Conservation (phyloP, 2,888 invertebrate species). For the Cryptocephalus primarius region DNA sequence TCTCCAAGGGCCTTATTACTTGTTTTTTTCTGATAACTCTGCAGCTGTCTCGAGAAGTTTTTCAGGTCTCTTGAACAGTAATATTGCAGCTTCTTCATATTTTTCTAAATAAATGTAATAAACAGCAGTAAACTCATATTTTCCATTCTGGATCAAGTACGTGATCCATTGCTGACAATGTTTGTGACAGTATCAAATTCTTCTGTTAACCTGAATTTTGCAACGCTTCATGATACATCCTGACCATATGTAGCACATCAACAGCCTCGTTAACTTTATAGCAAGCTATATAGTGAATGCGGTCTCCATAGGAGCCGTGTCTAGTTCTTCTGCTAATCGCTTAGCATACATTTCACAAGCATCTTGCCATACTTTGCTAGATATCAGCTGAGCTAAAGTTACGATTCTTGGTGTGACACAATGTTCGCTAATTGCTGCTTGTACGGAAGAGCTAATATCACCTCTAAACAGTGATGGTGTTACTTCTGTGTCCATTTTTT, state of each 20-base stretch:
- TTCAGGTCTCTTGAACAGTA: conserved; percentile 29
- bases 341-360: conserved; percentile 47
- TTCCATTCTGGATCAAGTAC: conserved; percentile 35
- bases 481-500: too few relatives aligned
- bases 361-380: conserved; percentile 37
- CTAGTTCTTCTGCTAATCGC: conserved; percentile 37
- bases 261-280: conserved; percentile 50
- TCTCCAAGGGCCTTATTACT: too few relatives aligned
- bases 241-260: conserved; percentile 35
- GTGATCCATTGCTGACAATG: conserved; percentile 42
- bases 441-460: too few relatives aligned
- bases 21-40: too few relatives aligned
- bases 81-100: conserved; percentile 48
- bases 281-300: conserved; percentile 46
- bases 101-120: conserved; percentile 48
- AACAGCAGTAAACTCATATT: conserved; percentile 43
- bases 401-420: too few relatives aligned
- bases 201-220: conserved; percentile 40
- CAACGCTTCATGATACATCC: conserved; percentile 48
- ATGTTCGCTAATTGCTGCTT: too few relatives aligned
- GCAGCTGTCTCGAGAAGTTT: too few relatives aligned
- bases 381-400: too few relatives aligned
- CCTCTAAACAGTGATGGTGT: too few relatives aligned
- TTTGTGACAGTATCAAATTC: conserved; percentile 37
- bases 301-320: conserved; percentile 38